Percentiles rank a stretch among this genome's conserved stretches.
Conservation (phyloP, 2,113 vertebrate genomes). For the Python bivittatus region DNA sequence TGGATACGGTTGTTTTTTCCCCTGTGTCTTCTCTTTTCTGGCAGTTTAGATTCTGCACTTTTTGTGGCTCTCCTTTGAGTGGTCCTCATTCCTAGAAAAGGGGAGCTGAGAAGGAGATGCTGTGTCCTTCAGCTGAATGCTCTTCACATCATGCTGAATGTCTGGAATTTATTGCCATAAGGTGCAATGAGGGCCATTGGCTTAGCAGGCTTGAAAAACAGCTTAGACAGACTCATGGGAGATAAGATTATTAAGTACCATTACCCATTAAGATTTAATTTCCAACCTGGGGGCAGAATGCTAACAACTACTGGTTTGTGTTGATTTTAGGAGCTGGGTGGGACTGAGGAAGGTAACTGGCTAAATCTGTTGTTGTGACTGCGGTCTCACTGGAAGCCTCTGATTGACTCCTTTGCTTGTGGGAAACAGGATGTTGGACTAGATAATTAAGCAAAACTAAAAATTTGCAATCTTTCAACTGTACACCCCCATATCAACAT, state of each 20-base stretch:
- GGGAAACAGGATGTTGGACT: not conserved
- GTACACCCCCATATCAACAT: not conserved
- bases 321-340: not conserved
- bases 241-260: not conserved
- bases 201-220: not conserved
- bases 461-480: not conserved
- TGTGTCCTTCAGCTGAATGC: not conserved
- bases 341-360: not conserved
- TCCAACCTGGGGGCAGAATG: not conserved
- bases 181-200: not conserved
- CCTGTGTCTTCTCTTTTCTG: not conserved
- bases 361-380: not conserved
- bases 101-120: not conserved
- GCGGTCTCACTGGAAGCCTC: not conserved
- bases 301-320: not conserved
- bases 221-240: not conserved
- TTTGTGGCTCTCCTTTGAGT: not conserved
- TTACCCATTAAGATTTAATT: not conserved
- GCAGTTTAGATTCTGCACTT: not conserved
- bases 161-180: not conserved
- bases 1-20: not conserved
- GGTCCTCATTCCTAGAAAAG: not conserved
- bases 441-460: not conserved
- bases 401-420: not conserved
- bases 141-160: not conserved